phyloP scores from a whole-genome alignment of 2,113 vertebrate genomes.

The Callipepla californica region DNA sequence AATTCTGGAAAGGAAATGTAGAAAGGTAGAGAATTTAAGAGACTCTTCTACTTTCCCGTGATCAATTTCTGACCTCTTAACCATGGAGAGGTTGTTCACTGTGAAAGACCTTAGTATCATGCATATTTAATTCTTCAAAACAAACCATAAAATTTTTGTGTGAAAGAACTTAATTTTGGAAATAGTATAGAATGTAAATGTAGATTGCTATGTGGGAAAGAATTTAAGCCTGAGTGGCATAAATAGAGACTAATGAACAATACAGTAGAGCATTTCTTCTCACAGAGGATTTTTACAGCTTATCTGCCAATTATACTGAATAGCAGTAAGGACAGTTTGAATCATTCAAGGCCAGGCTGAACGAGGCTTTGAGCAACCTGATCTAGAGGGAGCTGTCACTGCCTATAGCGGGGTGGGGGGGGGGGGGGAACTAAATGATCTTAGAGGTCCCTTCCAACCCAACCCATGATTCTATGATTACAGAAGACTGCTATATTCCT shows the following conservation, averaged over 20 bases:
- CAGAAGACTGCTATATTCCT: not conserved
- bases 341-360: not conserved
- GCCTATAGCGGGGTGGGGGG: too few species aligned
- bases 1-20: not conserved
- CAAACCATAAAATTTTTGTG: not conserved
- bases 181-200: not conserved
- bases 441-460: too few species aligned
- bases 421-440: too few species aligned
- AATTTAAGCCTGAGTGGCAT: constrained; percentile 34
- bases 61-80: not conserved
- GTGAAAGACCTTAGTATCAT: not conserved
- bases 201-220: not conserved
- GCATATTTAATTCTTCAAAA: not conserved
- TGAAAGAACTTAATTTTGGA: not conserved
- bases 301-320: not conserved
- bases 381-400: too few species aligned
- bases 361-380: too few species aligned
- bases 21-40: not conserved
- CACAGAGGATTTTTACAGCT: not conserved
- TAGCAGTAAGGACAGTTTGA: not conserved
- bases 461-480: not conserved
- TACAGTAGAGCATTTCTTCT: not conserved
- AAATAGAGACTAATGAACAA: not conserved
- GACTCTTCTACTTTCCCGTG: not conserved
- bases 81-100: not conserved